Conservation (phyloP, 2,113 vertebrate species). For the Xenus cinereus region DNA sequence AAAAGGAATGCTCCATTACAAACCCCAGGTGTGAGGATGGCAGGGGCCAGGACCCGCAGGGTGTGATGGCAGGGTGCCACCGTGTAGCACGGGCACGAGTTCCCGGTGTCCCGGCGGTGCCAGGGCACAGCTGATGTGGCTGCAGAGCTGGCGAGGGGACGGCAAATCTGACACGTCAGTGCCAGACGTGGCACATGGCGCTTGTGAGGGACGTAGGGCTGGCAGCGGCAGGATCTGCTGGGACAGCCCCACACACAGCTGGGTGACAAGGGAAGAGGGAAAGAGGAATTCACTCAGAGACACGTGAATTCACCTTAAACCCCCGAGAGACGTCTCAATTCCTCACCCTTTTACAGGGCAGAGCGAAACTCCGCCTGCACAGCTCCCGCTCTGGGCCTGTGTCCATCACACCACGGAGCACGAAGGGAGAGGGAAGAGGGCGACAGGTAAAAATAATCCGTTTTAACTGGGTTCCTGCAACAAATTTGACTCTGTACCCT, state of each 20-base stretch:
- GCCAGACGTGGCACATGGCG: rapidly evolving
- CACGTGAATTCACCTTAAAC: neutral
- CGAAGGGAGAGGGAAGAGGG: neutral
- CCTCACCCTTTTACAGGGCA: neutral
- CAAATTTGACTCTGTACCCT: neutral
- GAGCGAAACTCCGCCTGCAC: rapidly evolving
- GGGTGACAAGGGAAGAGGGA: neutral
- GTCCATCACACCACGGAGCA: neutral
- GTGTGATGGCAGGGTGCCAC: neutral
- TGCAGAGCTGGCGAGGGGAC: rapidly evolving
- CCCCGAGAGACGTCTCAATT: rapidly evolving
- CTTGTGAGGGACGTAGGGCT: neutral
- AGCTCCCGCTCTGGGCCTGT: neutral
- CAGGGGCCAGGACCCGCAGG: neutral
- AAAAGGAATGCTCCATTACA: rapidly evolving
- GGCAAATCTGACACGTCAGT: rapidly evolving
- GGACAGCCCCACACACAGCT: neutral
- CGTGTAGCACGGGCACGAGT: rapidly evolving
- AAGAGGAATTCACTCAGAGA: neutral
- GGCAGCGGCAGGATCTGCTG: neutral
- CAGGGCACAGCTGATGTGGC: neutral
- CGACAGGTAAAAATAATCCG: rapidly evolving
- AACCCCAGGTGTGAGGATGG: neutral
- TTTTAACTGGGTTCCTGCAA: neutral
- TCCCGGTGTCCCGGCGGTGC: rapidly evolving